Conservation (phyloP, 1,140 invertebrate species). For the Geopemphigus sp. region DNA sequence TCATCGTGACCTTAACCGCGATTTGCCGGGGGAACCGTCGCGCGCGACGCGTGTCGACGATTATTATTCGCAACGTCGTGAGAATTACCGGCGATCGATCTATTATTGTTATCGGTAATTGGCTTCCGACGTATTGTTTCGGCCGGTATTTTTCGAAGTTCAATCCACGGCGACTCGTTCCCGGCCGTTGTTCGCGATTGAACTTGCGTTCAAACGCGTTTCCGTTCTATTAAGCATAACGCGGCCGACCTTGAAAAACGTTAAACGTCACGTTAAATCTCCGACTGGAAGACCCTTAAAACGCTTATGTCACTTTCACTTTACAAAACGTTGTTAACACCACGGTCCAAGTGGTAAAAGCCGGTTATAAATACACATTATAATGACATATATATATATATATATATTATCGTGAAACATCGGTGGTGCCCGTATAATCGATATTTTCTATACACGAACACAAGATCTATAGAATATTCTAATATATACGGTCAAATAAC, state of each 20-base stretch:
- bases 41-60: neutral
- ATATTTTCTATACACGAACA: too few species aligned
- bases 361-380: neutral
- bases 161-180: too few species aligned
- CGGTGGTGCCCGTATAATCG: too few species aligned
- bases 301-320: neutral
- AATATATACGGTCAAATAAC: too few species aligned
- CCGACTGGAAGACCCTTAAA: neutral
- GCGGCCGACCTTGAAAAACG: neutral
- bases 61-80: conserved; percentile 29
- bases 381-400: neutral
- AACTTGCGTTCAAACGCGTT: neutral
- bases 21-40: conserved; percentile 6
- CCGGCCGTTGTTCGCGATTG: too few species aligned
- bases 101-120: neutral
- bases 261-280: neutral
- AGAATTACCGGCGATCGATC: neutral
- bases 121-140: too few species aligned
- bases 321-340: too few species aligned
- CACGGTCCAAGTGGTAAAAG: neutral
- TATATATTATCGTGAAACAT: neutral
- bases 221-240: neutral
- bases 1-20: conserved; percentile 32
- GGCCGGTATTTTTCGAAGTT: too few species aligned
- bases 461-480: too few species aligned